phyloP scores from a whole-genome alignment of 1,140 invertebrate species.

The Papilio machaon region DNA sequence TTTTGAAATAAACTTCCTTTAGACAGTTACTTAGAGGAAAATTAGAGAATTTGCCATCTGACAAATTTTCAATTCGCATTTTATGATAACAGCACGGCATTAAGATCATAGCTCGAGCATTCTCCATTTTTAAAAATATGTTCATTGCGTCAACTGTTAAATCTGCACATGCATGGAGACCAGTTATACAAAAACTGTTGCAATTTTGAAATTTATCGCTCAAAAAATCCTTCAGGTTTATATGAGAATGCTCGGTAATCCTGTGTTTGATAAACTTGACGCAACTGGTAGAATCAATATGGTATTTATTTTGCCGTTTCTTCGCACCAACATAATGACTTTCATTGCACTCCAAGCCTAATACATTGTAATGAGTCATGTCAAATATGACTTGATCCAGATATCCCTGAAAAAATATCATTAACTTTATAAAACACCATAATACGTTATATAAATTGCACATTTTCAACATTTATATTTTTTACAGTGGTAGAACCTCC shows the following conservation, averaged over 20 bases:
- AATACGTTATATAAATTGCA: not conserved
- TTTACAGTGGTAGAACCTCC: no score
- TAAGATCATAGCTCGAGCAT: constrained; percentile 84
- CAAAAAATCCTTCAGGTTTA: constrained; percentile 75
- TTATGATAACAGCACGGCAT: constrained; percentile 95
- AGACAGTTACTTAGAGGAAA: constrained; percentile 85
- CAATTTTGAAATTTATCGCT: constrained; percentile 66
- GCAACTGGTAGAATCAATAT: constrained; percentile 76
- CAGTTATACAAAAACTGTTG: constrained; percentile 62
- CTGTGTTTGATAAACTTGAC: constrained; percentile 84
- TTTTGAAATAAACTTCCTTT: constrained; percentile 62
- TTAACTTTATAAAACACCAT: not conserved
- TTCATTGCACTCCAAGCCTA: constrained; percentile 88
- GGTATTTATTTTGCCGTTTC: constrained; percentile 83
- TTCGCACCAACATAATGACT: constrained; percentile 85
- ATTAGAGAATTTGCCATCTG: constrained; percentile 78
- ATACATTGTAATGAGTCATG: constrained; percentile 84
- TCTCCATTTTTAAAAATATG: constrained; percentile 85
- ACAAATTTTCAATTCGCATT: constrained; percentile 63
- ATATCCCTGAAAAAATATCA: constrained; percentile 84
- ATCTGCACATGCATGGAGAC: constrained; percentile 92
- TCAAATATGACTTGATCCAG: constrained; percentile 87
- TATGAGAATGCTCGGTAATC: constrained; percentile 80
- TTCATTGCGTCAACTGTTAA: constrained; percentile 88
- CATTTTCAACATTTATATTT: not conserved